These are phyloP conservation scores for Aleiodes leptofemur DNA, from an alignment of 2,888 invertebrate genomes.

Conservation along the genomic window DNA sequence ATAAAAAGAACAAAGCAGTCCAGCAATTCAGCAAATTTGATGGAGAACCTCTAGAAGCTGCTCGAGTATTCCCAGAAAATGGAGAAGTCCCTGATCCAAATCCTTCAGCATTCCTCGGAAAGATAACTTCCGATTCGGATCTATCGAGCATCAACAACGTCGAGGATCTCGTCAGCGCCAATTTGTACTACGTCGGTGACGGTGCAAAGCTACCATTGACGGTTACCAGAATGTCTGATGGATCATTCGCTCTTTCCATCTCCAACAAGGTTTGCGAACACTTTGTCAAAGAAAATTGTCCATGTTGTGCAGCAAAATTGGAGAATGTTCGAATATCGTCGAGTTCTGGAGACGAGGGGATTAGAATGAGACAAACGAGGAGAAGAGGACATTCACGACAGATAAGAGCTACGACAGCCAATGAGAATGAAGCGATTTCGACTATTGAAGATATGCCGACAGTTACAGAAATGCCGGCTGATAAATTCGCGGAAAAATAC, in stretches of 20 bases:
- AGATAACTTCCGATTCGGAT: conserved; percentile 33
- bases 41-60: too few relatives aligned
- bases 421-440: conserved; percentile 40
- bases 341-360: conserved; percentile 6
- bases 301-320: conserved; percentile 60
- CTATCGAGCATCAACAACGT: conserved; percentile 31
- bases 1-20: not conserved
- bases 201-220: conserved; percentile 67
- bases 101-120: conserved; percentile 49
- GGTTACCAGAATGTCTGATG: conserved; percentile 63
- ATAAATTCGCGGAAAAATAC: conserved; percentile 60
- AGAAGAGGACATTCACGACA: conserved; percentile 21
- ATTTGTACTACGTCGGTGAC: conserved; percentile 67
- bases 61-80: not conserved
- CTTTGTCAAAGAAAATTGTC: conserved; percentile 61
- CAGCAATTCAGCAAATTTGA: too few relatives aligned
- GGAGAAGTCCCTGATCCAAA: conserved; percentile 29
- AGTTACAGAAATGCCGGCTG: conserved; percentile 57
- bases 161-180: conserved; percentile 54
- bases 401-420: conserved; percentile 20
- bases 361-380: not conserved
- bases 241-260: conserved; percentile 64
- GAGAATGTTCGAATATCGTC: conserved; percentile 51
- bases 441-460: conserved; percentile 9
- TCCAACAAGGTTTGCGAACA: conserved; percentile 64